These are phyloP conservation scores for Tricholaema leucomelas DNA, from an alignment of 2,113 vertebrate genomes.

Conservation along the genomic window DNA sequence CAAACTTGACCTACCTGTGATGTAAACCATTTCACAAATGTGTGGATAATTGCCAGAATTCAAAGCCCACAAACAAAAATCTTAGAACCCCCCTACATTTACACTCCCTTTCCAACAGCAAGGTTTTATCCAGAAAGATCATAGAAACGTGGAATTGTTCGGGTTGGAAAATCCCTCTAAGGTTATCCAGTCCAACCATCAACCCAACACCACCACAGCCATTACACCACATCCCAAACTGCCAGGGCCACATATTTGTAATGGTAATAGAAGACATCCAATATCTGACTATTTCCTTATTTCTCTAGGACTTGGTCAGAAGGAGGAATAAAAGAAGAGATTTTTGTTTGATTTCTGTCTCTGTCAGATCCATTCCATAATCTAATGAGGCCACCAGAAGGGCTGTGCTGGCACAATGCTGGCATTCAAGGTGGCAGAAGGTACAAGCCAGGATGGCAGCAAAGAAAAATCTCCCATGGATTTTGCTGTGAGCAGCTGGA, in stretches of 20 bases:
- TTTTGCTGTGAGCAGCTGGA: neutral
- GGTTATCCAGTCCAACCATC: too few relatives aligned
- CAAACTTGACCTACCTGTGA: too few relatives aligned
- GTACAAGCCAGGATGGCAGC: neutral
- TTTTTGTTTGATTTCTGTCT: neutral
- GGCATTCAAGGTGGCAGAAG: neutral
- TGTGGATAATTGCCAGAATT: neutral
- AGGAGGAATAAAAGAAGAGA: neutral
- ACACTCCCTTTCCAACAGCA: neutral
- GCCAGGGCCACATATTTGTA: too few relatives aligned
- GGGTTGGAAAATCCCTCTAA: too few relatives aligned
- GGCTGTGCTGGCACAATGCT: neutral
- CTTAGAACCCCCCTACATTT: neutral
- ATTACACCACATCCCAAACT: too few relatives aligned
- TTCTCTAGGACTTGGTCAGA: neutral
- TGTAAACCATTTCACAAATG: too few relatives aligned
- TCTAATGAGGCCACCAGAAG: neutral
- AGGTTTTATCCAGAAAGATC: neutral
- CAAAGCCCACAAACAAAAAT: neutral
- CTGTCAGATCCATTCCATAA: neutral
- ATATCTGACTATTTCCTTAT: neutral
- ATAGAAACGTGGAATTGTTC: neutral
- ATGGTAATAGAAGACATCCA: neutral
- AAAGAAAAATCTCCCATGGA: neutral
- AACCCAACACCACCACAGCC: too few relatives aligned